Base-by-base conservation (phyloP, 2,797 vertebrate species). In the Lacerta agilis region DNA sequence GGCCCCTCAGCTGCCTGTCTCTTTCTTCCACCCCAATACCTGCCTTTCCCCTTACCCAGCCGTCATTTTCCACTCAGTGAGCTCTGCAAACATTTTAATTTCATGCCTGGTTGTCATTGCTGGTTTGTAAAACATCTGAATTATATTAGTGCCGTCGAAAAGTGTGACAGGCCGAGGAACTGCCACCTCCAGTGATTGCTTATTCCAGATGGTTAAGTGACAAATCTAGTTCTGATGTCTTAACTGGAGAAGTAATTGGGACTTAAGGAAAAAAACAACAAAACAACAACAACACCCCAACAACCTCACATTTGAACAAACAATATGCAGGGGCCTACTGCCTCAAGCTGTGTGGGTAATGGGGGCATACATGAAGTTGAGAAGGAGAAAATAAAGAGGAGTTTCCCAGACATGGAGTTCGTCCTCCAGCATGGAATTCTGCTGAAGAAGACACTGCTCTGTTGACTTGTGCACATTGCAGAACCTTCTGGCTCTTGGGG, bases 171-270 rank as follows among this genome's bases (percentile, higher is more conserved):
- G 92, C 93, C 93, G 92, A 94, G 89, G 89, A 95, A 85, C 90
- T 89, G 94, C 95, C 94, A 92, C 91, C 93, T 95, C 94, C 86
- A 88, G 90, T 89, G 93, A 92, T 90, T 1, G 72, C 83, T 91
- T 94, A 89, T 94, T 95, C 91, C 95, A 95, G 94, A 95, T 94
- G 95, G 93, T 92, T 96, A 94, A 95, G 91, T 93, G 92, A 94
- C 92, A 94, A 94, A 95, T 95, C 86, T 72, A 72, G 18, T 61
- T 73, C 90, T 94, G 93, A 95, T 93, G 87, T 91, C 93, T 94
- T 94, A 94, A 95, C 93, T 93, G 86, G 87, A 89, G 91, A 93
- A 92, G 80, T 94, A 86, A 86, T 45, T 76, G 9, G 90, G 81
- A 64, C 61, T 41, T n/a, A 38, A 49, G 45, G 58, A 90, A 89